phyloP scores from a whole-genome alignment of 2,888 invertebrate genomes.

The Callyntrura guangdongensis region DNA sequence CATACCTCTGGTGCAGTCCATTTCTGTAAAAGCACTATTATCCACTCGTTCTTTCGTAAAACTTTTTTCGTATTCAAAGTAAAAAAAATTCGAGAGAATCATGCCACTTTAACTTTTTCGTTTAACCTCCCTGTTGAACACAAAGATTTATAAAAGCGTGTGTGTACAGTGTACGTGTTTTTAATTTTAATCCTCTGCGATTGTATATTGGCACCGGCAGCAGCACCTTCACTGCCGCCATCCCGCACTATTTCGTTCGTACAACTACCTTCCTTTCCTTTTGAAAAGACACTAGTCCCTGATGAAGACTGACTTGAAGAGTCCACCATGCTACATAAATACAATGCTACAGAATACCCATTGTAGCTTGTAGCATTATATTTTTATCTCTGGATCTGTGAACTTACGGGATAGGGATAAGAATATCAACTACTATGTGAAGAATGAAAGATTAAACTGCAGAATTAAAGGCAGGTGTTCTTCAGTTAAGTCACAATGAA shows the following conservation, averaged over 20 bases:
- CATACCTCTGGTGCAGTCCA: no score
- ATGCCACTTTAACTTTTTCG: no score
- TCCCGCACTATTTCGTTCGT: constrained; percentile 4
- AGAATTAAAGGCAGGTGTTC: constrained; percentile 4
- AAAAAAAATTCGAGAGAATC: background rate
- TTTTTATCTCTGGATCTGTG: constrained; percentile 34
- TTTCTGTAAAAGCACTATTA: no score
- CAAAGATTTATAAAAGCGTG: background rate
- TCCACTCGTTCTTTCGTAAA: background rate
- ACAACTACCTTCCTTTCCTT: background rate
- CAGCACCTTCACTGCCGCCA: constrained; percentile 22
- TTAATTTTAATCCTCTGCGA: background rate
- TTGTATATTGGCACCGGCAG: constrained; percentile 28
- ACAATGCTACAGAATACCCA: background rate
- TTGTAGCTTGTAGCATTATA: background rate
- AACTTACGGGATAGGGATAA: constrained; percentile 4
- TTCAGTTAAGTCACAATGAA: background rate
- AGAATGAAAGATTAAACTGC: background rate
- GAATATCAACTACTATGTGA: background rate
- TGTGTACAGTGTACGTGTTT: background rate
- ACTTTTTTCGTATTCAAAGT: background rate
- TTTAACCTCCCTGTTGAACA: background rate
- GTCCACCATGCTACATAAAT: background rate
- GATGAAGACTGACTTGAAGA: background rate
- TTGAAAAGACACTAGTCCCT: background rate